Evolutionary conservation across 2,797 vertebrate species (phyloP), one percentile per base, ranked within the genome.

Genomic region (Channallabes apus): DNA sequence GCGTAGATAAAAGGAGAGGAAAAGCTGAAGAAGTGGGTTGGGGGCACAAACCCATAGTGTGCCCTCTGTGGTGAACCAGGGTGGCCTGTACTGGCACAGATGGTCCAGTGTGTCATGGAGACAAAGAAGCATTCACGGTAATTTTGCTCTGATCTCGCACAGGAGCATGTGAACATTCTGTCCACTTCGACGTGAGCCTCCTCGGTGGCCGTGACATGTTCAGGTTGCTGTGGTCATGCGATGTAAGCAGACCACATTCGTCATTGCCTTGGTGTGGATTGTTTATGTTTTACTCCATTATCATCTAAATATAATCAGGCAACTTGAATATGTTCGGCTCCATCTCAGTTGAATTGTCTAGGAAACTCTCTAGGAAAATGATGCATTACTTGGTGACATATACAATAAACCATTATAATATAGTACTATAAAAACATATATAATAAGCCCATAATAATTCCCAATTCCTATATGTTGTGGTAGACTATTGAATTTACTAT

Each of bases 41-140:
- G 61, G 76, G 82, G 27, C 83, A 82, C 56, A 78, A 80, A 84
- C 82, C 62, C 80, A 82, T 69, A 85, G 78, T 80, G 76, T 88
- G 77, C 84, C 80, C 89, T 85, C 32, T 61, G 61, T 86, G 82
- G 72, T 87, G 67, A 83, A 81, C 86, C 32, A 85, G 76, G 72
- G 84, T 86, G 85, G 85, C 80, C 76, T n/a, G 46, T 77, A 69
- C 83, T 90, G 85, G 86, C 85, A 87, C 82, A 88, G 86, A 88
- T 68, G 24, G 80, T 68, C 82, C 88, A 86, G 84, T 88, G 81
- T 87, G 84, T 89, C 64, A 85, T 58, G 35, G 15, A 41, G 65
- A 89, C 76, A 86, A 86, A 83, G 29, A 20, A 79, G 51, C 29
- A 85, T 88, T 90, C 86, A 86, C 24, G 6, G 12, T 51, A 84